A percentile compares a stretch with the other conserved stretches of the same genome.
phyloP scores from a whole-genome alignment of 2,797 vertebrate species.

The Sciaenops ocellatus region DNA sequence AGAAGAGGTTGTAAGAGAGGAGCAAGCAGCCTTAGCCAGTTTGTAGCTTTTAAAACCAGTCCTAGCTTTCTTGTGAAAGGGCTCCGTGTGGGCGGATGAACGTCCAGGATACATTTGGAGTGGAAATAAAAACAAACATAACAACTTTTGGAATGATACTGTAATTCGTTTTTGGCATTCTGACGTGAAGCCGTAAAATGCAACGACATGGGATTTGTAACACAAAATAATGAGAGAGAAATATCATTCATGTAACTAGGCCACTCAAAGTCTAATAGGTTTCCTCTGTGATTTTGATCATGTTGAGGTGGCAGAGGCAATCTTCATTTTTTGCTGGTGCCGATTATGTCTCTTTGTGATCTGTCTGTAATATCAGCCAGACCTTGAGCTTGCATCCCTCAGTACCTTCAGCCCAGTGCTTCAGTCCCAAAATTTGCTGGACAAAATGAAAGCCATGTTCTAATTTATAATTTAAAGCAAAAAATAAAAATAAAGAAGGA shows the following conservation, averaged over 20 bases:
- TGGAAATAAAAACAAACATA: slow-evolving; percentile 59
- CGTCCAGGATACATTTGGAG: slow-evolving; percentile 68
- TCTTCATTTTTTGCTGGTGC: slow-evolving; percentile 79
- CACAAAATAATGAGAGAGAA: slow-evolving; percentile 55
- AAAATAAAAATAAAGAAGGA: slow-evolving; percentile 1
- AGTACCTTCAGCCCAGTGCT: slow-evolving; percentile 48
- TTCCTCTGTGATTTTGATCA: slow-evolving; percentile 51
- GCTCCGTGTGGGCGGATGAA: slow-evolving; percentile 66
- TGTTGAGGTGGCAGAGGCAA: slow-evolving; percentile 60
- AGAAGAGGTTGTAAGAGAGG: slow-evolving; percentile 77
- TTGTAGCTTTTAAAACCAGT: slow-evolving; percentile 72
- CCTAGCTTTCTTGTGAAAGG: slow-evolving; percentile 66
- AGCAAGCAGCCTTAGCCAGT: slow-evolving; percentile 71
- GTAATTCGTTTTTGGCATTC: slow-evolving; percentile 74
- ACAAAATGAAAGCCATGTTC: slow-evolving; percentile 27
- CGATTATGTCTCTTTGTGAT: slow-evolving; percentile 62
- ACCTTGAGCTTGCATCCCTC: slow-evolving; percentile 55
- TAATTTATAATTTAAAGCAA: slow-evolving; percentile 53
- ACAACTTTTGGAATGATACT: slow-evolving; percentile 78
- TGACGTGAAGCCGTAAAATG: slow-evolving; percentile 54
- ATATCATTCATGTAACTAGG: slow-evolving; percentile 43
- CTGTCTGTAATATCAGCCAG: slow-evolving; percentile 44
- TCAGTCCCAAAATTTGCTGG: slow-evolving; percentile 40
- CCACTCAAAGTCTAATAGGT: slow-evolving; percentile 48
- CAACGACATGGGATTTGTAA: slow-evolving; percentile 59